These are phyloP conservation scores for Oceanites oceanicus DNA, from an alignment of 2,113 vertebrate genomes.

Conservation along the genomic window DNA sequence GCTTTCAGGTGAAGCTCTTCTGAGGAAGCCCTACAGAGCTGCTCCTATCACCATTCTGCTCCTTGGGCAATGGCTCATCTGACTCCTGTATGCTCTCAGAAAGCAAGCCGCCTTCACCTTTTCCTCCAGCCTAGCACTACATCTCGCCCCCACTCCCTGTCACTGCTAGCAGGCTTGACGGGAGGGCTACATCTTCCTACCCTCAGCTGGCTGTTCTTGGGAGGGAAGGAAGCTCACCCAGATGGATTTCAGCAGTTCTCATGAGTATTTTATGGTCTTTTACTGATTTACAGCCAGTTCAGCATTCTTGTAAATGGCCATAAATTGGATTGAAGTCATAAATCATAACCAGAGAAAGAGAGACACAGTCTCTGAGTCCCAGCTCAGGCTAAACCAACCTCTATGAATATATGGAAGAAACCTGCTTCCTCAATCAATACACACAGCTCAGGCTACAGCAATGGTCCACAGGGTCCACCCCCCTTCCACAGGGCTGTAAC, in stretches of 20 bases:
- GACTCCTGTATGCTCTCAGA: background rate
- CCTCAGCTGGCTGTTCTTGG: constrained; percentile 66
- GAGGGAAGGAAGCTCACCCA: constrained; percentile 71
- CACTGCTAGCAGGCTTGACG: background rate
- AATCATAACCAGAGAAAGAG: constrained; percentile 76
- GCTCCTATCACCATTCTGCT: background rate
- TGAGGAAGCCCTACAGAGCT: background rate
- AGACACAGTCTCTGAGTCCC: constrained; percentile 62
- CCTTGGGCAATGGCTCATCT: background rate
- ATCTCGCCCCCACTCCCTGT: background rate
- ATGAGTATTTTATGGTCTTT: constrained; percentile 81
- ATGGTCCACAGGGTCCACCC: background rate
- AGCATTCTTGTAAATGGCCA: constrained; percentile 83
- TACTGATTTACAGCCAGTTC: constrained; percentile 82
- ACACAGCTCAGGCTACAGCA: constrained; percentile 5
- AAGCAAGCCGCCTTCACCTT: background rate
- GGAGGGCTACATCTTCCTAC: constrained; percentile 45
- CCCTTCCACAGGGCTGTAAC: background rate
- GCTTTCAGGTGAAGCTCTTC: background rate
- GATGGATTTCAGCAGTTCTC: constrained; percentile 78
- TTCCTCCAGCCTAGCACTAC: background rate
- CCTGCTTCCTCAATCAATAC: constrained; percentile 61
- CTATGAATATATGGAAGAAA: constrained; percentile 73
- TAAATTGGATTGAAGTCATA: constrained; percentile 85
- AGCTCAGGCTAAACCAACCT: constrained; percentile 70